Evolutionary conservation across 2,888 invertebrate species (phyloP).

Genomic region (Linyphia triangularis): DNA sequence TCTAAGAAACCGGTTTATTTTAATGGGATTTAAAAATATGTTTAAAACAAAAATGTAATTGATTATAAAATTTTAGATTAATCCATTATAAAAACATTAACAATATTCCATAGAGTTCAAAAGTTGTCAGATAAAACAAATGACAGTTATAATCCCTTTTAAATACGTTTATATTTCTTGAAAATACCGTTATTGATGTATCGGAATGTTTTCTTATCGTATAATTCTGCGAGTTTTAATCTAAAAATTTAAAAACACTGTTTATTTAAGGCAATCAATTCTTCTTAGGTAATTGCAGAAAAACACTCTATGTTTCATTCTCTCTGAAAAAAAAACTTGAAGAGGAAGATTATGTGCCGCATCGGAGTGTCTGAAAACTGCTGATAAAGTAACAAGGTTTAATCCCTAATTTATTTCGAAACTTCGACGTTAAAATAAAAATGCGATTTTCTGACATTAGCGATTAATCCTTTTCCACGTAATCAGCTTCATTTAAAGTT

Average conservation of each 20-base stretch:
- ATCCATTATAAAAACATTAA: too few species aligned
- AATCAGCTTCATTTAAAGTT: constrained; percentile 48
- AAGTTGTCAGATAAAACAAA: too few species aligned
- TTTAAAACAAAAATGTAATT: too few species aligned
- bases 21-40: too few species aligned
- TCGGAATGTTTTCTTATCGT: too few species aligned
- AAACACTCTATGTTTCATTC: neutral
- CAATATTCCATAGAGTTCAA: too few species aligned
- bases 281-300: neutral
- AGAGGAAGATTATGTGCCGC: neutral
- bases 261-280: constrained; percentile 1
- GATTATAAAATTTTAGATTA: too few species aligned
- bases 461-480: constrained; percentile 39
- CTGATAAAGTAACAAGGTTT: constrained; percentile 39
- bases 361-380: constrained; percentile 34
- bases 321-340: neutral
- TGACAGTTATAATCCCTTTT: too few species aligned
- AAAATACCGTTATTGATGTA: too few species aligned
- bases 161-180: too few species aligned
- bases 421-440: constrained; percentile 21
- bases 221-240: too few species aligned
- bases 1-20: too few species aligned
- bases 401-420: constrained; percentile 49
- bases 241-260: neutral
- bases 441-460: constrained; percentile 14